These are phyloP conservation scores for Rhimphoctona megacephalus DNA, from an alignment of 2,888 invertebrate genomes.

Conservation along the genomic window DNA sequence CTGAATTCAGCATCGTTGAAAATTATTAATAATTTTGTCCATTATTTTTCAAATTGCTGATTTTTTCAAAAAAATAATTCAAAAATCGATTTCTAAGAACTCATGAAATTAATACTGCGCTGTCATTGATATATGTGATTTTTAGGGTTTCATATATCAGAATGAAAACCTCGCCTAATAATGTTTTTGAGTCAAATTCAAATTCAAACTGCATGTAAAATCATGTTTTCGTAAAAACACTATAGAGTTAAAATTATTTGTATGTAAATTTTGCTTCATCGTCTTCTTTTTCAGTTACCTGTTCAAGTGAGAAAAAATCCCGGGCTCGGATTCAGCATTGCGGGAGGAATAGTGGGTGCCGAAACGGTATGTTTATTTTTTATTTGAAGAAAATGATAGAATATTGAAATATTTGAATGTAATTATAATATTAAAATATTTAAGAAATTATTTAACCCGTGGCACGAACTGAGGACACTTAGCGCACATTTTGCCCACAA, in stretches of 20 bases:
- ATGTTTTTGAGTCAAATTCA: no score
- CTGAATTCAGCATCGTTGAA: not conserved
- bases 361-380: constrained; percentile 78
- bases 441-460: no score
- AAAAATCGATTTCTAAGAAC: not conserved
- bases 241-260: not conserved
- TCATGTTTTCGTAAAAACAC: not conserved
- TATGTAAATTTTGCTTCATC: not conserved
- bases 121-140: no score
- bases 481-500: no score
- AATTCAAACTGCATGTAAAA: not conserved
- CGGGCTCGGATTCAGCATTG: constrained; percentile 87
- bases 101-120: not conserved
- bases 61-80: not conserved
- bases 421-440: no score
- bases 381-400: not conserved
- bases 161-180: not conserved
- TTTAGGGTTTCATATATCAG: not conserved
- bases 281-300: constrained; percentile 81
- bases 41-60: not conserved
- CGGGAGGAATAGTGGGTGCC: constrained; percentile 84
- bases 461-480: not conserved
- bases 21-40: not conserved
- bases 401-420: not conserved
- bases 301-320: constrained; percentile 86